Conservation (phyloP, 2,888 invertebrate species). For the Agelastica alni region DNA sequence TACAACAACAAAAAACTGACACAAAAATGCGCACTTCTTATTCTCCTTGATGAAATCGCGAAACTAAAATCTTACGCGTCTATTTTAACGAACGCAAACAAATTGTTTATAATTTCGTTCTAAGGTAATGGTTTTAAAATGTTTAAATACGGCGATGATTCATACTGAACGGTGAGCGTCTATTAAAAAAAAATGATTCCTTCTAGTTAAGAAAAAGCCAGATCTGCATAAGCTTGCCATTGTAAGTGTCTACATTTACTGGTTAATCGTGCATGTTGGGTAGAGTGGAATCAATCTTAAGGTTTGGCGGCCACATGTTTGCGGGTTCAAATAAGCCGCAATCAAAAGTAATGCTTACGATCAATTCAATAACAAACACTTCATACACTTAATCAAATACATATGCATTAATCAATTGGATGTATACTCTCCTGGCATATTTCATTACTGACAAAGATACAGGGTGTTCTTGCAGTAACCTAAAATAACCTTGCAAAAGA, state of each 20-base stretch:
- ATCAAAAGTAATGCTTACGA: slow-evolving; percentile 8
- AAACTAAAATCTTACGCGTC: slow-evolving; percentile 13
- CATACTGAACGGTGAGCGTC: slow-evolving; percentile 23
- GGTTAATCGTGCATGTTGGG: slow-evolving; percentile 12
- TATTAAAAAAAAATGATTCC: slow-evolving; percentile 26
- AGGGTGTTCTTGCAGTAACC: too few relatives aligned
- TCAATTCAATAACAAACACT: too few relatives aligned
- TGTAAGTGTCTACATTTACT: slow-evolving; percentile 22
- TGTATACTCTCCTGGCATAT: too few relatives aligned
- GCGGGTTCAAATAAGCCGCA: neutral
- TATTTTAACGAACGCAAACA: slow-evolving; percentile 19
- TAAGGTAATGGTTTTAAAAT: slow-evolving; percentile 20
- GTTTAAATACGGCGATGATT: slow-evolving; percentile 37
- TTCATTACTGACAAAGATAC: too few relatives aligned
- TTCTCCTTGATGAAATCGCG: slow-evolving; percentile 13
- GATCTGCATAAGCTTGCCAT: slow-evolving; percentile 29
- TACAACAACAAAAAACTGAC: neutral
- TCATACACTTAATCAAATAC: too few relatives aligned
- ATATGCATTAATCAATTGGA: too few relatives aligned
- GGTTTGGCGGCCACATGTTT: slow-evolving; percentile 19
- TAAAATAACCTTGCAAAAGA: too few relatives aligned
- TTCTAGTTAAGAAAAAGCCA: slow-evolving; percentile 32
- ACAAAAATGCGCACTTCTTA: slow-evolving; percentile 11
- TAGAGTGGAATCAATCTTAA: slow-evolving; percentile 10
- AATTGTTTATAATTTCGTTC: slow-evolving; percentile 29